phyloP scores from a whole-genome alignment of 2,797 vertebrate genomes.

The Hydrolagus colliei region DNA sequence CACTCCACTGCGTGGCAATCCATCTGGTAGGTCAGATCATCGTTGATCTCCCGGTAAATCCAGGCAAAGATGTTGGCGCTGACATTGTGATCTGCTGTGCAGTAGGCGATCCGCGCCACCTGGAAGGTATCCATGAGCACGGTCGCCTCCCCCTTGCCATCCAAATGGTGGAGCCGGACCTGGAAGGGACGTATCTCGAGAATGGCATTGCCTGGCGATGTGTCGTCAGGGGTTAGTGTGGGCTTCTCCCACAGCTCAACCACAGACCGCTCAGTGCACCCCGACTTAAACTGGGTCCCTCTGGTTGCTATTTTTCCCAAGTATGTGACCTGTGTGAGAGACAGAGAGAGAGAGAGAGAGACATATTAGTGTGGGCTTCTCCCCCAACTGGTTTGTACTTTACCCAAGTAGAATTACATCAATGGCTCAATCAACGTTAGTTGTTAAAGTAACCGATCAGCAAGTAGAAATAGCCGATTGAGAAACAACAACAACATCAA shows the following conservation, averaged over 20 bases:
- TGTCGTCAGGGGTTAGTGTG: conserved; percentile 62
- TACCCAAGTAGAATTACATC: no score
- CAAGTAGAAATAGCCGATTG: no score
- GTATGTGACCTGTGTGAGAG: conserved; percentile 75
- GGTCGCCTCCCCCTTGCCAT: conserved; percentile 75
- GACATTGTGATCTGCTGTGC: conserved; percentile 90
- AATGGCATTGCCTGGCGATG: conserved; percentile 66
- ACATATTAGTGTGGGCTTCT: no score
- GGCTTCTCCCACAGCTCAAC: conserved; percentile 82
- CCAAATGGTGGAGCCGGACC: conserved; percentile 88
- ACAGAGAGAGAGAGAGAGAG: conserved; percentile 30
- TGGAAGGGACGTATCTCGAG: conserved; percentile 97
- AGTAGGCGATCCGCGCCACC: conserved; percentile 95
- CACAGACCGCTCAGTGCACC: conserved; percentile 92
- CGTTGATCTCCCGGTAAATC: conserved; percentile 97
- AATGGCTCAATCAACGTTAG: no score
- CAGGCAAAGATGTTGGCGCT: conserved; percentile 93
- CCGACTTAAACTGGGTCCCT: conserved; percentile 85
- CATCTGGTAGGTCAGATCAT: conserved; percentile 96
- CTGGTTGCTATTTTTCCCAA: conserved; percentile 87
- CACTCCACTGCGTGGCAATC: conserved; percentile 97
- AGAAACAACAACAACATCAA: no score
- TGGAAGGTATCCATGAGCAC: conserved; percentile 95
- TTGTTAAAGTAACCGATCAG: no score
- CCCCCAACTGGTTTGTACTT: no score